Evolutionary conservation across 2,113 vertebrate genomes (phyloP).

Genomic region (Muscicapa adusta): DNA sequence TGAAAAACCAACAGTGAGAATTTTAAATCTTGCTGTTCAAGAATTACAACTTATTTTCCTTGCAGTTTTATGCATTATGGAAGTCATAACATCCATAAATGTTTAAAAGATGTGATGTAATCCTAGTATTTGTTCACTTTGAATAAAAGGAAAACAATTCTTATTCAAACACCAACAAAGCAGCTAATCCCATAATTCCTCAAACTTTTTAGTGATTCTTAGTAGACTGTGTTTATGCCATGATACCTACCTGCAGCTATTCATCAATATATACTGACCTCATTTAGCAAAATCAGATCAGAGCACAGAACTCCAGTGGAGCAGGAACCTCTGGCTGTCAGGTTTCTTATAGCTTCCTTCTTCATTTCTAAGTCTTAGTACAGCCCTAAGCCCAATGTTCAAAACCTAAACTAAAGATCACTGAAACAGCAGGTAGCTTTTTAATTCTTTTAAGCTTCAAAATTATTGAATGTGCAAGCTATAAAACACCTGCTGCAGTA

Average conservation of each 20-base stretch:
- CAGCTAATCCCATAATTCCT: not conserved
- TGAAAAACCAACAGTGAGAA: slow-evolving; percentile 7
- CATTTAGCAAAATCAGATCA: not conserved
- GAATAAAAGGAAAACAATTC: not conserved
- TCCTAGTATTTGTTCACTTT: slow-evolving; percentile 11
- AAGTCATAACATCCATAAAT: not conserved
- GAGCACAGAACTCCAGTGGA: not conserved
- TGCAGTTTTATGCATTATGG: not conserved
- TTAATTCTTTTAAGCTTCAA: not conserved
- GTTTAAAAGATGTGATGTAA: not conserved
- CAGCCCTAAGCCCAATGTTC: not conserved
- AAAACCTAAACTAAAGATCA: not conserved
- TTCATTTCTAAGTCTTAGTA: not conserved
- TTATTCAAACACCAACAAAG: not conserved
- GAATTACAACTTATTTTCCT: slow-evolving; percentile 11
- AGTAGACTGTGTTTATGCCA: not conserved
- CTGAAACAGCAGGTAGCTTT: not conserved
- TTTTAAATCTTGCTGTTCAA: slow-evolving; percentile 9
- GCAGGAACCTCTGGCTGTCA: not conserved
- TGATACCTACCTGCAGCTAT: not conserved
- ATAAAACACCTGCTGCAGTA: not conserved
- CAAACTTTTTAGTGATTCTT: not conserved
- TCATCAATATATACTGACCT: not conserved
- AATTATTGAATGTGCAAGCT: not conserved
- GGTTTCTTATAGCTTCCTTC: not conserved